Evolutionary conservation across 2,797 vertebrate species (phyloP), one percentile per base, ranked within the genome.

Genomic region (Garrulus glandarius): DNA sequence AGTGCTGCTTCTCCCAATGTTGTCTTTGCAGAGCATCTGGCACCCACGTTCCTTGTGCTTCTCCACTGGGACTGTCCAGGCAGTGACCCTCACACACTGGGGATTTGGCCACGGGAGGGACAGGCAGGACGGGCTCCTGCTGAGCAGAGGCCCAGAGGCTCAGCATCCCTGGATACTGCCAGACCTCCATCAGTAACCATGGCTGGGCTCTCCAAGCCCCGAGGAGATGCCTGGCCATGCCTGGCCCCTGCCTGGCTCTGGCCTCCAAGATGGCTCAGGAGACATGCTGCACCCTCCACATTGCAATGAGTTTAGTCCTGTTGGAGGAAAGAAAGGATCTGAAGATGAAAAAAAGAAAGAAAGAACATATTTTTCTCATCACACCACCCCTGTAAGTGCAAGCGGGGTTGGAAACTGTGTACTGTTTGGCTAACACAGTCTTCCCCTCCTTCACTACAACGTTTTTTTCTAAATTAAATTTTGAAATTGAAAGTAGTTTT

Each of bases 21-120:
- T 46, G 29, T 44, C 69, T 27, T 32, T 56, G 29, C 53, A 43
- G 64, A 52, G 15, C 34, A 26, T 57, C 56, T 57, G 78, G 43
- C 11, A 7, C 9, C 26, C 1, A 1, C 1, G 0, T 2, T 8
- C 9, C 23, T 49, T 1, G 2, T 1, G 2, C 15, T 46, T 30
- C 61, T 57, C 13, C 13, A 0, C 5, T 4, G 20, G 13, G 13
- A 9, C 39, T 10, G 2, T 2, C 27, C 32, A 24, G 1, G 3
- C 20, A 13, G 10, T 14, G 2, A 0, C 19, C 7, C 8, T 41
- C 50, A 3, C 1, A 2, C 11, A 1, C 6, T 0, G 7, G 10
- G 23, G 6, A 8, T 23, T 27, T 10, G 39, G 57, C 18, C 36
- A 2, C 0, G 1, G 41, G 18, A 46, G 22, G 23, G 24, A 32